Evolutionary conservation across 2,797 vertebrate genomes (phyloP).

Genomic region (Poeciliopsis gracilis): DNA sequence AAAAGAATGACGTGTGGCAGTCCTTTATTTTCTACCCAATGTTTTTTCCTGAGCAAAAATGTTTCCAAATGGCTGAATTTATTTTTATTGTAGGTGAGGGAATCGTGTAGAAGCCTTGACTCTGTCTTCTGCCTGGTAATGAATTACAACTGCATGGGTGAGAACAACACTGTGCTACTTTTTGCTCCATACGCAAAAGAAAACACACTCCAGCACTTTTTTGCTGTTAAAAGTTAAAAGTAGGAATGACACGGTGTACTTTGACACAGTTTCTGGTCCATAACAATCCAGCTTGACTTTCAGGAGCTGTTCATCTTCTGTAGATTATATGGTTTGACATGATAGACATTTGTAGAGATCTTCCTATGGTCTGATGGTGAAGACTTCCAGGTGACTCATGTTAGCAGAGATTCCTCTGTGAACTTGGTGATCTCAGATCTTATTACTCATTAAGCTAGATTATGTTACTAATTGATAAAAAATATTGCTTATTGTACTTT

Average conservation of each 20-base stretch:
- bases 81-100: neutral
- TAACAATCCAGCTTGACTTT: neutral
- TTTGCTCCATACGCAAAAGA: neutral
- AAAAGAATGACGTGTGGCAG: neutral
- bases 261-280: neutral
- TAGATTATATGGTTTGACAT: neutral
- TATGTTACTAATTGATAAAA: too few species aligned
- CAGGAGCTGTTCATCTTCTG: neutral
- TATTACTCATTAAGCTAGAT: too few species aligned
- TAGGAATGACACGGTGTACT: neutral
- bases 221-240: neutral
- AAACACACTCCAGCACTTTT: neutral
- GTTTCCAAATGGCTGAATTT: neutral
- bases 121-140: neutral
- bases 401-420: neutral
- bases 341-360: neutral
- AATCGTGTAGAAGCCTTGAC: neutral
- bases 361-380: neutral
- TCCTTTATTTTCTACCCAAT: neutral
- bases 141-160: neutral
- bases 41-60: neutral
- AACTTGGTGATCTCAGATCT: neutral
- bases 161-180: neutral
- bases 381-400: neutral
- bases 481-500: neutral